phyloP scores from a whole-genome alignment of 2,797 vertebrate species.

The Limosa lapponica region DNA sequence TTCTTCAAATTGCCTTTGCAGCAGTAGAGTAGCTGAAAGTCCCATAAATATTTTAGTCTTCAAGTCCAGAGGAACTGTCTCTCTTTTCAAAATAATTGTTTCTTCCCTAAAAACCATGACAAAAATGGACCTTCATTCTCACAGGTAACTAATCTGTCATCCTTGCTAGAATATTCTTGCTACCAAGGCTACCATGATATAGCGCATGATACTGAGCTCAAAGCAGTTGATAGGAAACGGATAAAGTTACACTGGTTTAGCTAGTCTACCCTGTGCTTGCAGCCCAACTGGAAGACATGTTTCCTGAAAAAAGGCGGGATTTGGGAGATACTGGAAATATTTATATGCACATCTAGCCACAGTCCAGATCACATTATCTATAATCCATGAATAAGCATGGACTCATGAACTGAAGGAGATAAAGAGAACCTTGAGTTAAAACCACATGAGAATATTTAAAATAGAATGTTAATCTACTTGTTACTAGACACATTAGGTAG shows the following conservation, averaged over 20 bases:
- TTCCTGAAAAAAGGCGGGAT: background rate
- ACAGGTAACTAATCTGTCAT: background rate
- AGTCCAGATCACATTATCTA: background rate
- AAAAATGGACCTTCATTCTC: background rate
- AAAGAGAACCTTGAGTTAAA: background rate
- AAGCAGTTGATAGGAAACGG: background rate
- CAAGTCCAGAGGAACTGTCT: background rate
- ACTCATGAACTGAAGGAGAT: background rate
- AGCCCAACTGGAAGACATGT: accelerated
- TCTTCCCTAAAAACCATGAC: background rate
- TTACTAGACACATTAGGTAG: background rate
- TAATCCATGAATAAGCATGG: background rate
- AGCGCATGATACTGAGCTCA: background rate
- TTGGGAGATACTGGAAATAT: background rate
- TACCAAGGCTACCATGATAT: background rate
- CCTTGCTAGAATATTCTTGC: background rate
- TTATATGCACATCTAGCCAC: background rate
- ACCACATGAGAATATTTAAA: background rate
- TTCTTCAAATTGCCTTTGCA: background rate
- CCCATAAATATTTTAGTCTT: background rate
- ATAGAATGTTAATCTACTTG: background rate
- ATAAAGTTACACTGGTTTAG: background rate
- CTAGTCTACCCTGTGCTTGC: background rate
- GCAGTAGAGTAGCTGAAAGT: background rate
- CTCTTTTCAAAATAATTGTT: background rate